phyloP scores from a whole-genome alignment of 2,797 vertebrate species.

The Spinus pinus region DNA sequence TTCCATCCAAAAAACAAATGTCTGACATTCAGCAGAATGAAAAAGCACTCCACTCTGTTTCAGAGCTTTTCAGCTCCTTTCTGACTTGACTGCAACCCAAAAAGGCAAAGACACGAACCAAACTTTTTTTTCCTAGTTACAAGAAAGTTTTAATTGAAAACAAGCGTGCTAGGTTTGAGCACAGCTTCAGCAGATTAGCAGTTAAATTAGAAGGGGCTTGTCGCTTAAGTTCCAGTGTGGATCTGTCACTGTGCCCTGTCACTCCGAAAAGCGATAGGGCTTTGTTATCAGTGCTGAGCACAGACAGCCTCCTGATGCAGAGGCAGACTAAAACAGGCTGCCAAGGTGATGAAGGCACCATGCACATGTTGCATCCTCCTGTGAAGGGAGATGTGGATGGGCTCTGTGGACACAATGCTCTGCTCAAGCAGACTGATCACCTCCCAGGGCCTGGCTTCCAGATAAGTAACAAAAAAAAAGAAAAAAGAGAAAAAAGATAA shows the following conservation, averaged over 20 bases:
- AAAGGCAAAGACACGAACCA: not conserved
- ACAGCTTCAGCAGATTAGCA: slow-evolving; percentile 66
- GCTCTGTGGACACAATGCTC: not conserved
- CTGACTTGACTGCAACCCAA: not conserved
- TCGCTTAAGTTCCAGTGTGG: slow-evolving; percentile 71
- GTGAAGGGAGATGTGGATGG: not conserved
- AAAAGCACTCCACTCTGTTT: not conserved
- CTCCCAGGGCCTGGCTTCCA: not conserved
- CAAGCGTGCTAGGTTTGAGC: slow-evolving; percentile 53
- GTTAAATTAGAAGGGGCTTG: slow-evolving; percentile 76
- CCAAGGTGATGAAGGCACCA: slow-evolving; percentile 64
- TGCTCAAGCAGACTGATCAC: slow-evolving; percentile 22
- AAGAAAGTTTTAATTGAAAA: slow-evolving; percentile 79
- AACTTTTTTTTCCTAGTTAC: slow-evolving; percentile 46
- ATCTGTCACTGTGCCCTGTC: slow-evolving; percentile 76
- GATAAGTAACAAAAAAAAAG: not conserved
- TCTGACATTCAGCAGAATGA: not conserved
- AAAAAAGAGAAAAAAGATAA: not conserved
- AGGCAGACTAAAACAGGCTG: slow-evolving; percentile 72
- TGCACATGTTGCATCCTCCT: slow-evolving; percentile 37
- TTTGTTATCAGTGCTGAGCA: slow-evolving; percentile 73
- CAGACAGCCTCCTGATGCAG: slow-evolving; percentile 69
- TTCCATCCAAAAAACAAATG: not conserved
- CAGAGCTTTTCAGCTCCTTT: not conserved
- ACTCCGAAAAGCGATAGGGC: slow-evolving; percentile 73